Conservation (phyloP, 2,113 vertebrate genomes). For the Ellobius talpinus region DNA sequence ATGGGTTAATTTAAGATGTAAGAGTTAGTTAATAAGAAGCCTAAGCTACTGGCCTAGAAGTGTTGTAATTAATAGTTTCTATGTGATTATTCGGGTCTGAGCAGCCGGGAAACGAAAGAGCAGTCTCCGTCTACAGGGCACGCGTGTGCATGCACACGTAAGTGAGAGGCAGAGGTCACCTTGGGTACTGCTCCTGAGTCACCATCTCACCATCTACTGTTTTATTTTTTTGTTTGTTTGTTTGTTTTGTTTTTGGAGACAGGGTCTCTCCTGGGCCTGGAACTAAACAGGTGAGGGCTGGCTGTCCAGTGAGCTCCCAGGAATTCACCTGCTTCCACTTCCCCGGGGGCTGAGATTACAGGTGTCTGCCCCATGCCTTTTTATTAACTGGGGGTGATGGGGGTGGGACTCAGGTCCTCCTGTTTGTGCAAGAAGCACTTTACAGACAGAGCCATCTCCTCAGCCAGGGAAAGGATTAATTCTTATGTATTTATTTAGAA, state of each 20-base stretch:
- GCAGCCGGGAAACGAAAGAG: no score
- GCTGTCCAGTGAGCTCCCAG: not conserved
- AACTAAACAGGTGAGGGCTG: not conserved
- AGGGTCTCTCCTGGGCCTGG: not conserved
- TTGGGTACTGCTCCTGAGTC: not conserved
- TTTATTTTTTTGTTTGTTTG: not conserved
- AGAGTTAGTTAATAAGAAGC: no score
- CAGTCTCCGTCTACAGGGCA: no score
- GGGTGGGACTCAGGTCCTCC: not conserved
- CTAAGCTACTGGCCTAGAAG: no score
- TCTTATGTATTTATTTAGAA: not conserved
- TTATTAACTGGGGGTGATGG: not conserved
- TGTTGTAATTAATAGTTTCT: no score
- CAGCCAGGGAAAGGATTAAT: not conserved
- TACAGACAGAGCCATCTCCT: no score
- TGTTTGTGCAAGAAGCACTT: not conserved
- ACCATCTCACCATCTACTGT: not conserved
- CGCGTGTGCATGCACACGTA: not conserved
- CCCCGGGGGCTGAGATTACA: not conserved
- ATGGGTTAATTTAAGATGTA: no score
- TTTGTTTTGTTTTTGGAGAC: not conserved
- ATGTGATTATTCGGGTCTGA: no score
- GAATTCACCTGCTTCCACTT: not conserved
- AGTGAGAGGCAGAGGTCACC: not conserved
- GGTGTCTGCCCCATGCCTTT: not conserved